A percentile compares a stretch with the other conserved stretches of the same genome.
These are phyloP conservation scores for Acanthis flammea DNA, from an alignment of 2,797 vertebrate genomes.

Conservation along the genomic window DNA sequence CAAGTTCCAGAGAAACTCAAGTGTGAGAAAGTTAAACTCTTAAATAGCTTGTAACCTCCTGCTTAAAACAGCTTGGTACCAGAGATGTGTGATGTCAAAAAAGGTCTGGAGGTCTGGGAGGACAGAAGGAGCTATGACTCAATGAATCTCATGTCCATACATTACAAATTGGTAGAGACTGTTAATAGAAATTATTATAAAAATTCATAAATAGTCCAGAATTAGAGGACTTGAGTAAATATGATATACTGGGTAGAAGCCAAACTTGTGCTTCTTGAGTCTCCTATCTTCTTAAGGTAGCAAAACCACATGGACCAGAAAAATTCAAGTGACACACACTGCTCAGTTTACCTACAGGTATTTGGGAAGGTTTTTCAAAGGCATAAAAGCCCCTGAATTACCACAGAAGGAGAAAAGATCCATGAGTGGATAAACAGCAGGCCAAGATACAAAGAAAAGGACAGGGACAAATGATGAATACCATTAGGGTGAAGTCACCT, in stretches of 20 bases:
- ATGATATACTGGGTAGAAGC: not conserved
- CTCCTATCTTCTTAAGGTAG: not conserved
- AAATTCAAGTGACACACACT: not conserved
- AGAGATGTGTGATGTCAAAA: not conserved
- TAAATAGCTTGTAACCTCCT: not conserved
- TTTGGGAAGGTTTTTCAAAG: not conserved
- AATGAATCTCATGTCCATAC: not conserved
- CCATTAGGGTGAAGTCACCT: not conserved
- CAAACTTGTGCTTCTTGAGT: not conserved
- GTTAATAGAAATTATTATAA: not conserved
- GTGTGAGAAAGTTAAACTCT: constrained; percentile 5
- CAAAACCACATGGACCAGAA: not conserved
- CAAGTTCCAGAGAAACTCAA: not conserved
- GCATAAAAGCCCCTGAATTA: not conserved
- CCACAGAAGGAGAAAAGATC: not conserved
- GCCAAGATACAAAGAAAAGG: not conserved
- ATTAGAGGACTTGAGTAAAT: not conserved
- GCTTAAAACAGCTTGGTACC: not conserved
- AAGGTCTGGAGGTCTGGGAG: not conserved
- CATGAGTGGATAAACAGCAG: not conserved
- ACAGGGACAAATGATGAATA: not conserved
- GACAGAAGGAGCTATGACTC: not conserved
- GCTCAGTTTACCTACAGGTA: not conserved
- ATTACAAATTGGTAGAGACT: not conserved
- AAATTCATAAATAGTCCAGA: not conserved